A percentile compares a stretch with the other conserved stretches of the same genome.
Evolutionary conservation across 2,113 vertebrate genomes (phyloP).

Genomic region (Mixornis gularis): DNA sequence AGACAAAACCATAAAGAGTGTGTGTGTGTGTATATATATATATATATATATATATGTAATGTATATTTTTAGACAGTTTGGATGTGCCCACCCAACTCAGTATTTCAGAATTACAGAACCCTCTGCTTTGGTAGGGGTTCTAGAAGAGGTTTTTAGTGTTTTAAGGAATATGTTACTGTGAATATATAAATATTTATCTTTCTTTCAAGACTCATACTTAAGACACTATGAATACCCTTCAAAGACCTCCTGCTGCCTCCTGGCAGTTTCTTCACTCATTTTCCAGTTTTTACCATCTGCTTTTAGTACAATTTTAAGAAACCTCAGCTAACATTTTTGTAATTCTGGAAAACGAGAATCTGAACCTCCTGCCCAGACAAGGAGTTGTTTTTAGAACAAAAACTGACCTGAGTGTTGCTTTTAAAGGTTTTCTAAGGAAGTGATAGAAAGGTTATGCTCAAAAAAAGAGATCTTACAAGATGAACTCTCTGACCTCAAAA

Average conservation of each 20-base stretch:
- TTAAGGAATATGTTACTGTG: neutral
- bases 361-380: neutral
- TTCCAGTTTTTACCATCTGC: neutral
- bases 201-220: neutral
- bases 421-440: neutral
- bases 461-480: neutral
- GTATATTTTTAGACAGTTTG: neutral
- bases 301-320: neutral
- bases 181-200: neutral
- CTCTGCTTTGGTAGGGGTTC: neutral
- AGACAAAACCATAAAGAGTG: neutral
- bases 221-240: neutral
- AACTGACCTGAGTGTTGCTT: neutral
- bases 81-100: neutral
- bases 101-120: neutral
- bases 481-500: neutral
- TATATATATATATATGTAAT: neutral
- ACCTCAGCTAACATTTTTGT: neutral
- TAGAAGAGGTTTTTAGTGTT: neutral
- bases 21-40: too few species aligned
- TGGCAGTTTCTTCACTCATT: neutral
- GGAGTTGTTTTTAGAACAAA: neutral
- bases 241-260: neutral
- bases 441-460: neutral
- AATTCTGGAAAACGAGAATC: neutral